Evolutionary conservation across 2,888 invertebrate genomes (phyloP).

Genomic region (Trissonchulus sp.): DNA sequence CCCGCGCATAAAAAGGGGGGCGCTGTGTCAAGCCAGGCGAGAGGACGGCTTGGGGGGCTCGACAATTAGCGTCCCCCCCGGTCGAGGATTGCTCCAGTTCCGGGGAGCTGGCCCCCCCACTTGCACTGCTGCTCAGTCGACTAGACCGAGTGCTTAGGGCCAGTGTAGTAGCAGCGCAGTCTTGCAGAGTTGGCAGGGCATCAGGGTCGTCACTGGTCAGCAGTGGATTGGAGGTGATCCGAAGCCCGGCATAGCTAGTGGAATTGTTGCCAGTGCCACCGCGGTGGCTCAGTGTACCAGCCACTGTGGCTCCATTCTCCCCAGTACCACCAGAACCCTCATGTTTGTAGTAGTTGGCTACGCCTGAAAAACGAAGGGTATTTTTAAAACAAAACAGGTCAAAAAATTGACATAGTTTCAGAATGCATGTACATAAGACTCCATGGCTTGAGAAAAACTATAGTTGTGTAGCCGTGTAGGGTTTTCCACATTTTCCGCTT

Average conservation of each 20-base stretch:
- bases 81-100: background rate
- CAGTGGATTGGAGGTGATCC: background rate
- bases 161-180: background rate
- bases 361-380: no score
- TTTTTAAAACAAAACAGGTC: no score
- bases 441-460: no score
- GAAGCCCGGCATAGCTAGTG: background rate
- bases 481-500: no score
- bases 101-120: background rate
- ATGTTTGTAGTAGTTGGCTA: background rate
- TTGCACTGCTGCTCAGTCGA: background rate
- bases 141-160: background rate
- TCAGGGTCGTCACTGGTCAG: background rate
- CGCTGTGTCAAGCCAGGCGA: background rate
- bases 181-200: background rate
- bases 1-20: background rate
- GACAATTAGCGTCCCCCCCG: background rate
- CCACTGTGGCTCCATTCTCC: background rate
- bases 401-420: no score
- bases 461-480: no score
- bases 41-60: background rate
- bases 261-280: background rate
- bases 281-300: no score
- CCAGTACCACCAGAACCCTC: background rate
- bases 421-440: no score